A percentile compares a stretch with the other conserved stretches of the same genome.
Conservation (phyloP, 1,140 invertebrate genomes). For the Neotoxoptera formosana region DNA sequence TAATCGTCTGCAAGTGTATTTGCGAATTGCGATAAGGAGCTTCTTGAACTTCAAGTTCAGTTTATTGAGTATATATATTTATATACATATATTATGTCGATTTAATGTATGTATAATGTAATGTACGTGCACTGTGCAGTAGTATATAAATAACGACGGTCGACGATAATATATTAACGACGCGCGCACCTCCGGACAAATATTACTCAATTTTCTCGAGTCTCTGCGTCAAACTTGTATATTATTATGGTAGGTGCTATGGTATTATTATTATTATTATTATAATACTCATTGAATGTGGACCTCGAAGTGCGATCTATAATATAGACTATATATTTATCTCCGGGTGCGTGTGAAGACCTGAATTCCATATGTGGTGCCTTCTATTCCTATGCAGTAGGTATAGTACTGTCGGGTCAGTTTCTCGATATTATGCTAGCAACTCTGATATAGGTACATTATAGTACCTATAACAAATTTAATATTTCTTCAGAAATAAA, state of each 20-base stretch:
- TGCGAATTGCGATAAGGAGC: constrained; percentile 6
- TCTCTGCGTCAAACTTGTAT: neutral
- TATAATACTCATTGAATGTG: neutral
- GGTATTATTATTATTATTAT: neutral
- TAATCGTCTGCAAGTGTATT: constrained; percentile 10
- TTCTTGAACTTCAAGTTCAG: constrained; percentile 35
- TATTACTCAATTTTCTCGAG: constrained; percentile 10
- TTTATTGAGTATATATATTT: neutral
- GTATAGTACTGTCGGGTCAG: neutral
- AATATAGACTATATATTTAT: neutral
- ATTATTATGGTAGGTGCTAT: neutral
- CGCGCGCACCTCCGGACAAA: neutral
- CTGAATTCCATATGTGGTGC: neutral
- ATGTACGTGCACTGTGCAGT: neutral
- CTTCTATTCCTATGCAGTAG: neutral
- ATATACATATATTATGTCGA: neutral
- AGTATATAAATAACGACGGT: neutral
- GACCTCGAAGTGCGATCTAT: neutral
- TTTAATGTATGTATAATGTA: constrained; percentile 1
- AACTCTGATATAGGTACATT: neutral
- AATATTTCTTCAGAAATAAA: neutral
- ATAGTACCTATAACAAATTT: neutral
- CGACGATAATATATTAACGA: neutral
- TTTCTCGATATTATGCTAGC: neutral
- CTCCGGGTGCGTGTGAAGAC: neutral